Percentiles rank a stretch among this genome's conserved stretches.
phyloP scores from a whole-genome alignment of 2,888 invertebrate species.

The Drosophila ezoana region DNA sequence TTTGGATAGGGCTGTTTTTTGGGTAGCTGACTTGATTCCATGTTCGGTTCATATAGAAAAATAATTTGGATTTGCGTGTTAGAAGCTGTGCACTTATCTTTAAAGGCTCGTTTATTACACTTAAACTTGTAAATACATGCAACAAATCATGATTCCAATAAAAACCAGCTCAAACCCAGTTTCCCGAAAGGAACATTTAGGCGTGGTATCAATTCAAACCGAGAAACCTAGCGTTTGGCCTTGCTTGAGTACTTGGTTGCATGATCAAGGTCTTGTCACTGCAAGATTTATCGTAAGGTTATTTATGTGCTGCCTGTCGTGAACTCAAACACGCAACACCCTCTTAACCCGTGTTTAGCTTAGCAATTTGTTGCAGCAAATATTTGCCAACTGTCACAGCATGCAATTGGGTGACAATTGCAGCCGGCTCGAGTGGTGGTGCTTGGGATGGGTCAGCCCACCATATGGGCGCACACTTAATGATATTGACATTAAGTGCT shows the following conservation, averaged over 20 bases:
- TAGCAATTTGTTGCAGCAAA: slow-evolving; percentile 72
- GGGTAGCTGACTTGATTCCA: no score
- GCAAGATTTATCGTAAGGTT: slow-evolving; percentile 61
- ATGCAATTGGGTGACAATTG: slow-evolving; percentile 70
- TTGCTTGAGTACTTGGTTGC: neutral
- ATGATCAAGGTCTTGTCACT: slow-evolving; percentile 19
- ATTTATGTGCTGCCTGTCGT: slow-evolving; percentile 40
- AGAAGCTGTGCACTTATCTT: no score
- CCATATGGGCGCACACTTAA: slow-evolving; percentile 69
- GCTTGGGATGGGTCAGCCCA: slow-evolving; percentile 27
- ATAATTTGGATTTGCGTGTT: no score
- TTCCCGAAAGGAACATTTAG: no score
- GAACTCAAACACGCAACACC: neutral
- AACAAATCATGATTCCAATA: no score
- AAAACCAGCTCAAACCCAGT: no score
- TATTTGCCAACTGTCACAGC: slow-evolving; percentile 62
- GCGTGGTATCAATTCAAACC: no score
- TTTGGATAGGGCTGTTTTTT: no score
- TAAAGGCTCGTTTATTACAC: no score
- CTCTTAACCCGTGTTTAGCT: slow-evolving; percentile 58
- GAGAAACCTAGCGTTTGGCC: neutral
- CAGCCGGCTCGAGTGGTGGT: slow-evolving; percentile 58
- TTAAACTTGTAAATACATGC: no score
- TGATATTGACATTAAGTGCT: slow-evolving; percentile 77
- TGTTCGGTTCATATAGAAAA: no score